Evolutionary conservation across 2,888 invertebrate genomes (phyloP), one percentile per base, ranked within the genome.

Genomic region (Chirona hameri): DNA sequence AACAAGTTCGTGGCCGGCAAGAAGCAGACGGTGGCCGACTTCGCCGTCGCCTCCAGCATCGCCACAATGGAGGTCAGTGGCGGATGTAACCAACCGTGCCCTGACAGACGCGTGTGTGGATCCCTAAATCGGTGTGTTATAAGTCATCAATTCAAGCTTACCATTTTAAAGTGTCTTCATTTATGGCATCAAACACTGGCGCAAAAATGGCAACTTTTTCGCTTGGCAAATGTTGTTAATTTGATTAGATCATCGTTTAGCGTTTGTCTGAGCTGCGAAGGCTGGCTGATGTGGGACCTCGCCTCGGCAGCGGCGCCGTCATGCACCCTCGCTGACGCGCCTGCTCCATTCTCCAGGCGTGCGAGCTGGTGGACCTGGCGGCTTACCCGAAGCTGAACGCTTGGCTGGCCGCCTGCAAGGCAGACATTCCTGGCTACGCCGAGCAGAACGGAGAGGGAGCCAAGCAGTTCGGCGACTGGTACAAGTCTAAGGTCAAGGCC

Each of bases 1-100:
- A 91, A 92, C 86, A 90, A 91, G 85, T 96, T 91, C 88, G 91
- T 89, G 60, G 94, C 94, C 27, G 95, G 95, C 3, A 90, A 92
- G 83, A 89, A 89, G 83, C 89, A 95, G 82, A 95, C 95, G 29
- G 87, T 96, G 29, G 96, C 96, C 14, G 96, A 96, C 88, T 89
- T 94, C 76, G 89, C 92, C 60, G 87, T 95, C 80, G 89, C 92
- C 57, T 91, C 93, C 15, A 90, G 91, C 14, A 90, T 95, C 18
- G 92, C 94, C 81, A 93, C 92, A 84, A 90, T 91, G 84, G 94
- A 93, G 86, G 93, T 92, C 81, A 88, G 82, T 86, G 85, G 31
- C 81, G 24, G 12, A 55, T 18, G 39, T 39, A 7, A 2, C 39
- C 39, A 39, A 39, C 39, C 39, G 7, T 39, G 39, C 39, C 39